phyloP scores from a whole-genome alignment of 2,888 invertebrate genomes.

The Eledone cirrhosa region DNA sequence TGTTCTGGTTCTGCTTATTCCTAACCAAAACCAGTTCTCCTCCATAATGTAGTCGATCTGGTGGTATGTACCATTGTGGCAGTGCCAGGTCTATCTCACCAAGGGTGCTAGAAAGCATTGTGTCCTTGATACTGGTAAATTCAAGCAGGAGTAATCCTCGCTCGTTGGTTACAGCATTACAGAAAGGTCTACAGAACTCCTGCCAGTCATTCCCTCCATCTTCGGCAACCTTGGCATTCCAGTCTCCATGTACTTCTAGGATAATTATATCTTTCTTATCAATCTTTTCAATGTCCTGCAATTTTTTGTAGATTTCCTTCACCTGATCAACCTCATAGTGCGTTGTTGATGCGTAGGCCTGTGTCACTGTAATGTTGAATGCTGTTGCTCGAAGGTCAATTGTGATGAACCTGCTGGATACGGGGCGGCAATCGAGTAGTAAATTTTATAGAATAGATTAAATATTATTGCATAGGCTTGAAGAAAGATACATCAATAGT shows the following conservation, averaged over 20 bases:
- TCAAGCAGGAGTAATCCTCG: conserved; percentile 34
- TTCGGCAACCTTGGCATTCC: conserved; percentile 36
- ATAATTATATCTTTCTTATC: conserved; percentile 38
- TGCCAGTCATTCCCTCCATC: conserved; percentile 33
- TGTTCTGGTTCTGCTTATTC: too few relatives aligned
- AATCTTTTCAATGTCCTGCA: conserved; percentile 33
- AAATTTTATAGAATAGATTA: too few relatives aligned
- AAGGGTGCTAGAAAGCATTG: conserved; percentile 32
- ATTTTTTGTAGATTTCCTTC: conserved; percentile 35
- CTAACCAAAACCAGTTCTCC: too few relatives aligned
- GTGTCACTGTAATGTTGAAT: conserved; percentile 37
- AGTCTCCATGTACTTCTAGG: conserved; percentile 35
- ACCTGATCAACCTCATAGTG: conserved; percentile 31
- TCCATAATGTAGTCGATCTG: too few relatives aligned
- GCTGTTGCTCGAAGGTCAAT: conserved; percentile 36
- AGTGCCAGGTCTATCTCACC: conserved; percentile 31
- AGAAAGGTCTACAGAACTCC: conserved; percentile 31
- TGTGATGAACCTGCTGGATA: conserved; percentile 34
- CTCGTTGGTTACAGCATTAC: too few relatives aligned
- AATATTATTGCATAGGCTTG: too few relatives aligned
- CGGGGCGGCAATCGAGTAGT: conserved; percentile 27
- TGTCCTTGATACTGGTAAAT: conserved; percentile 34
- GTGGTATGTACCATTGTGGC: conserved; percentile 24
- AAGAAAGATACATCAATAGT: too few relatives aligned
- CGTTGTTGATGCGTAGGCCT: conserved; percentile 38